Percentiles rank a stretch among this genome's conserved stretches.
Conservation (phyloP, 2,113 vertebrate genomes). For the Peucedramus taeniatus region DNA sequence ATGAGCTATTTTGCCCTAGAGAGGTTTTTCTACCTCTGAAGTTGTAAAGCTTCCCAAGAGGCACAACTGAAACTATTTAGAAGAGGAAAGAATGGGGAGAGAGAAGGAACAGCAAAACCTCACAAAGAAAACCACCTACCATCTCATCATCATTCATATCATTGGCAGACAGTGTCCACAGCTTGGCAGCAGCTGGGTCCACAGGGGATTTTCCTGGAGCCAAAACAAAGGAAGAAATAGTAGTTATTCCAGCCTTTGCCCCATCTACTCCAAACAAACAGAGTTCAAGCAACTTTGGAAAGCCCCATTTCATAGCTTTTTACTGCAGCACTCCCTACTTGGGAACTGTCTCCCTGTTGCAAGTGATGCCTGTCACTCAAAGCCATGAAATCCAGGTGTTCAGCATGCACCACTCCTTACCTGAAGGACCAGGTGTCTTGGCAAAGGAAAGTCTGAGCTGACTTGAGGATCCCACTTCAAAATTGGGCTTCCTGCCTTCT, state of each 20-base stretch:
- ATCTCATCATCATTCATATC: conserved; percentile 89
- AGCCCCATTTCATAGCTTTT: background rate
- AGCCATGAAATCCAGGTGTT: background rate
- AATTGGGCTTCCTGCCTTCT: conserved; percentile 86
- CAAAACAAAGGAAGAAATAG: background rate
- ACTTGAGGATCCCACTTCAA: conserved; percentile 90
- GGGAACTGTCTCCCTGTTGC: background rate
- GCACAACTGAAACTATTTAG: background rate
- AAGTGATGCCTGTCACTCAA: background rate
- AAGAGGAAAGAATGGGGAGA: background rate
- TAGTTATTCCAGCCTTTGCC: background rate
- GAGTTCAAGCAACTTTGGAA: background rate
- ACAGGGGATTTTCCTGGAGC: conserved; percentile 79
- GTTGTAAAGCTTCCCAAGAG: background rate
- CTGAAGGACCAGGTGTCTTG: conserved; percentile 71
- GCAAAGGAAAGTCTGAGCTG: conserved; percentile 83
- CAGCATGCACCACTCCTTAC: background rate
- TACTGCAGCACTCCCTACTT: background rate
- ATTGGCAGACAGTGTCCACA: conserved; percentile 90
- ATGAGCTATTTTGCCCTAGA: background rate
- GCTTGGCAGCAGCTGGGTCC: conserved; percentile 81
- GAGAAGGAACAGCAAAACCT: background rate
- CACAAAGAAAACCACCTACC: conserved; percentile 69
- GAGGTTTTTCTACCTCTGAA: background rate
- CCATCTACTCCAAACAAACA: background rate